Evolutionary conservation across 2,888 invertebrate genomes (phyloP).

Genomic region (Lycia hirtaria): DNA sequence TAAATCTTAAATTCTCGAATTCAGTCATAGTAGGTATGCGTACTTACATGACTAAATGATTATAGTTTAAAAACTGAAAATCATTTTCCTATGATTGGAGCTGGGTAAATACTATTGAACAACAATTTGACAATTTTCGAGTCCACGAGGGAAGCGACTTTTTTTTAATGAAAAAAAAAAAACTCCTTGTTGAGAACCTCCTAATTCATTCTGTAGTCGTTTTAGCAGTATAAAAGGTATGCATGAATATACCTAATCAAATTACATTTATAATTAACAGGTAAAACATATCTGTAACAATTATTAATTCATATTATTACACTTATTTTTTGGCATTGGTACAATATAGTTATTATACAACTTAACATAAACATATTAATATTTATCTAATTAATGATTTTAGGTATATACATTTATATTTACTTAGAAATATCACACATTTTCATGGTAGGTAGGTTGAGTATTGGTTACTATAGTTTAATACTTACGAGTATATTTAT

Average conservation of each 20-base stretch:
- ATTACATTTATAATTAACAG: not conserved
- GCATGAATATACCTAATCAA: not conserved
- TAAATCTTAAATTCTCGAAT: slow-evolving; percentile 15
- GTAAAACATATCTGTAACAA: not conserved
- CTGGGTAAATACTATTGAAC: too few relatives aligned
- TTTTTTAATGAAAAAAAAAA: too few relatives aligned
- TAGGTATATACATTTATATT: slow-evolving; percentile 37
- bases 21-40: slow-evolving; percentile 9
- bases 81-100: too few relatives aligned
- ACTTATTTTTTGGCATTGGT: slow-evolving; percentile 28
- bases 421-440: slow-evolving; percentile 60
- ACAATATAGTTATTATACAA: not conserved
- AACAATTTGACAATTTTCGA: too few relatives aligned
- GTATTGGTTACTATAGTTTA: slow-evolving; percentile 21
- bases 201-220: too few relatives aligned
- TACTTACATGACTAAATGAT: not conserved
- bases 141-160: too few relatives aligned
- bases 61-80: too few relatives aligned
- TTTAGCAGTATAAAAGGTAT: not conserved
- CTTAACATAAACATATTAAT: not conserved
- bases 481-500: not conserved
- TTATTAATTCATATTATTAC: not conserved
- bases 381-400: not conserved
- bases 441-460: slow-evolving; percentile 36
- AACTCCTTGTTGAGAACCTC: too few relatives aligned